phyloP scores from a whole-genome alignment of 2,797 vertebrate species.

The Lutjanus argentimaculatus region DNA sequence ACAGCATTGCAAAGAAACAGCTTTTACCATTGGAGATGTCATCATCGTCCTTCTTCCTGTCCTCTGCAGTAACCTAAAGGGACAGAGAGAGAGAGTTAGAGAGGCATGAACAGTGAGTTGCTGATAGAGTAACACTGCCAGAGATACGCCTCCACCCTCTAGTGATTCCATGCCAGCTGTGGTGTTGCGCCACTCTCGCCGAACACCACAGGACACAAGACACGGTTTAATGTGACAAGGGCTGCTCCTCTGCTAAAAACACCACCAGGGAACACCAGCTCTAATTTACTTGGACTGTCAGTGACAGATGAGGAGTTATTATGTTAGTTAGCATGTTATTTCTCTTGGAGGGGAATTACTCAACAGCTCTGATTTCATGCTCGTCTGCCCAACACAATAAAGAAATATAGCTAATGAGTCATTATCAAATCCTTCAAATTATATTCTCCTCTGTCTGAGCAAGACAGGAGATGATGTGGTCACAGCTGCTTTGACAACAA shows the following conservation, averaged over 20 bases:
- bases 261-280: slow-evolving; percentile 69
- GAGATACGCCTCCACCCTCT: slow-evolving; percentile 69
- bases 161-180: slow-evolving; percentile 77
- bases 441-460: slow-evolving; percentile 12
- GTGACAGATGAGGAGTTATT: slow-evolving; percentile 65
- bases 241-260: slow-evolving; percentile 69
- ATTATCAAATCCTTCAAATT: slow-evolving; percentile 44
- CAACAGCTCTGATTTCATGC: slow-evolving; percentile 58
- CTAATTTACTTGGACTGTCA: slow-evolving; percentile 69
- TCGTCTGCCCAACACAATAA: slow-evolving; percentile 44
- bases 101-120: slow-evolving; percentile 59
- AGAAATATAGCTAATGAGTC: slow-evolving; percentile 50
- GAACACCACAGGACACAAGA: slow-evolving; percentile 66
- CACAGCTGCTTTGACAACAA: slow-evolving; percentile 33
- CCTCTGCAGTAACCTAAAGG: slow-evolving; percentile 84
- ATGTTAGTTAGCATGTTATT: slow-evolving; percentile 60
- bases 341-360: slow-evolving; percentile 54
- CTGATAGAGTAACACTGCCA: slow-evolving; percentile 67
- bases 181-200: slow-evolving; percentile 64
- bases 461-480: not conserved
- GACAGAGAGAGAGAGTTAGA: slow-evolving; percentile 37
- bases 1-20: slow-evolving; percentile 41
- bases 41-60: slow-evolving; percentile 77
- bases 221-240: slow-evolving; percentile 77
- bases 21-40: slow-evolving; percentile 76